Conservation (phyloP, 2,888 invertebrate species). For the Rotaria magnacalcarata region DNA sequence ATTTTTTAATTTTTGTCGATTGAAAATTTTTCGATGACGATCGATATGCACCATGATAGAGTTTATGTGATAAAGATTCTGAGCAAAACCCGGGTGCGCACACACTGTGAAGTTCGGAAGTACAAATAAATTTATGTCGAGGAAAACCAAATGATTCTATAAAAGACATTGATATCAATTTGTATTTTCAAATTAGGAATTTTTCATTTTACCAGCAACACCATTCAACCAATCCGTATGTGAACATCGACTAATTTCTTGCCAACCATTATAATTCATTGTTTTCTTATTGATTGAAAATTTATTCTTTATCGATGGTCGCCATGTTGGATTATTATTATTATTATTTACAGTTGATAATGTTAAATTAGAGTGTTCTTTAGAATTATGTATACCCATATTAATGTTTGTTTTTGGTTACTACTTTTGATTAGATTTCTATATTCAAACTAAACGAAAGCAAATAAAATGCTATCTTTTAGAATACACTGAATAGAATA, state of each 20-base stretch:
- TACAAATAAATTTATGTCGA: constrained; percentile 18
- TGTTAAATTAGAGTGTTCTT: neutral
- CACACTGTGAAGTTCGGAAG: constrained; percentile 10
- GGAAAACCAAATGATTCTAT: constrained; percentile 13
- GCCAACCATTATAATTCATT: neutral
- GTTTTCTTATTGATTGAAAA: neutral
- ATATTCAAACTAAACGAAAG: neutral
- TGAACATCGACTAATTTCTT: constrained; percentile 13
- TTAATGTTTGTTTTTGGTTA: neutral
- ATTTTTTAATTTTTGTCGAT: constrained; percentile 49
- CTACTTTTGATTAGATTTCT: neutral
- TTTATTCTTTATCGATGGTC: neutral
- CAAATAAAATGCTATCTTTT: neutral
- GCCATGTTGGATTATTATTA: neutral
- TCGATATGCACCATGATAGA: neutral
- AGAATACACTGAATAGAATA: neutral
- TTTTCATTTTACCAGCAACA: neutral
- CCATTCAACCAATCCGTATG: neutral
- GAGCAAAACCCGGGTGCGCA: constrained; percentile 33
- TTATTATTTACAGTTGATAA: neutral
- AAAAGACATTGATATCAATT: neutral
- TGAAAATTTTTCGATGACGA: neutral
- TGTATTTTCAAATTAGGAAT: neutral
- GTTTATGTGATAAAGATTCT: neutral
- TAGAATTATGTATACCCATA: constrained; percentile 18